phyloP scores from a whole-genome alignment of 2,888 invertebrate species.

The Poecilobothrus nobilitatus region DNA sequence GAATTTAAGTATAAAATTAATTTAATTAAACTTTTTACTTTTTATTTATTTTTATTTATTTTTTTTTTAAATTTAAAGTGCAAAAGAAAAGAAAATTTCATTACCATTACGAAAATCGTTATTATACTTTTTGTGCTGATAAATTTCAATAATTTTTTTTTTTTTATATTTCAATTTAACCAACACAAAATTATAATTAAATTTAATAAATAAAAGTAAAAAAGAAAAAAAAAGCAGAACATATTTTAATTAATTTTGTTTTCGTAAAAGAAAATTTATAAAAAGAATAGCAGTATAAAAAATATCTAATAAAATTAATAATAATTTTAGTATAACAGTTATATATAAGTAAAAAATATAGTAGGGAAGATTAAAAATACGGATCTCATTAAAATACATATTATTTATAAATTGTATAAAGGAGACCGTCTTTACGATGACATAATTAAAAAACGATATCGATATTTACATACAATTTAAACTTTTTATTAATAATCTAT shows the following conservation, averaged over 20 bases:
- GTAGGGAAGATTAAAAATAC: background rate
- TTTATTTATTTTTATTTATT: slow-evolving; percentile 11
- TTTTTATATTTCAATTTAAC: background rate
- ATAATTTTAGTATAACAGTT: background rate
- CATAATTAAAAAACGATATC: background rate
- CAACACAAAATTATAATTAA: background rate
- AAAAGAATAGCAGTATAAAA: background rate
- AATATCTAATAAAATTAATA: background rate
- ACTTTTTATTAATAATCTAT: background rate
- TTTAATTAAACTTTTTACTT: background rate
- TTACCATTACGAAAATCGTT: background rate
- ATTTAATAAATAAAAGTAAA: too few relatives aligned
- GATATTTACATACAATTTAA: background rate
- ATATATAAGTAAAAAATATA: too few relatives aligned
- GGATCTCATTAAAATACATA: background rate
- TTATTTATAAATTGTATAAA: background rate
- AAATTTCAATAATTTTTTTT: background rate
- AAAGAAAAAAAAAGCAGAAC: background rate
- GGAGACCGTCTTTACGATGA: slow-evolving; percentile 3
- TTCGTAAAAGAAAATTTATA: too few relatives aligned
- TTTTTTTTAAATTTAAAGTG: slow-evolving; percentile 9
- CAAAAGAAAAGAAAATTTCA: slow-evolving; percentile 16
- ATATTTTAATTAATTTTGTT: background rate
- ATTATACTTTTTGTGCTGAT: slow-evolving; percentile 8
- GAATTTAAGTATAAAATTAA: too few relatives aligned